phyloP scores from a whole-genome alignment of 1,140 invertebrate species.

The Ceratosolen solmsi region DNA sequence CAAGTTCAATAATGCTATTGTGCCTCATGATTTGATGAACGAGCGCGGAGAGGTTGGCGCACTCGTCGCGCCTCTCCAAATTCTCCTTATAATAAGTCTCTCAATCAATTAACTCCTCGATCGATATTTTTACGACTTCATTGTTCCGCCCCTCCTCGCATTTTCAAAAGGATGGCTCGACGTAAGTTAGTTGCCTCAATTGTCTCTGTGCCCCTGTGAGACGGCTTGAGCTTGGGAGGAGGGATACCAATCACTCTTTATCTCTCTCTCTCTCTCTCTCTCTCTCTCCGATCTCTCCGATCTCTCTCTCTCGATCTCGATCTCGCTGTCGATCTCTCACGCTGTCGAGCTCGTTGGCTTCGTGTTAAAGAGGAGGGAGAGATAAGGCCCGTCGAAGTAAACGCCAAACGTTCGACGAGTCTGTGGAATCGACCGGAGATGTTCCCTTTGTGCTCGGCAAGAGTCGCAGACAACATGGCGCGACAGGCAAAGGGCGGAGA shows the following conservation, averaged over 20 bases:
- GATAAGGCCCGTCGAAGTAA: not conserved
- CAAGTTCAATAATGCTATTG: too few species aligned
- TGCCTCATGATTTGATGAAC: too few species aligned
- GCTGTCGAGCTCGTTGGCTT: too few species aligned
- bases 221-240: not conserved
- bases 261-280: too few species aligned
- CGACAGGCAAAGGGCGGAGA: conserved; percentile 37
- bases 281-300: too few species aligned
- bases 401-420: not conserved
- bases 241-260: too few species aligned
- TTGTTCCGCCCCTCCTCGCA: not conserved
- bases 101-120: conserved; percentile 26
- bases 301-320: too few species aligned
- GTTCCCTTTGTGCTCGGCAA: conserved; percentile 24
- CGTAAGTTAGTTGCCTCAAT: not conserved
- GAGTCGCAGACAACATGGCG: not conserved
- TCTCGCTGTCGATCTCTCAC: too few species aligned
- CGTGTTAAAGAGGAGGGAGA: not conserved
- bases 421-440: not conserved
- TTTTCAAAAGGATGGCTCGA: conserved; percentile 1
- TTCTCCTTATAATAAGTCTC: not conserved
- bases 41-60: too few species aligned
- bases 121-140: conserved; percentile 23
- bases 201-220: not conserved
- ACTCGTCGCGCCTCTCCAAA: too few species aligned